Percentiles rank a stretch among this genome's conserved stretches.
Evolutionary conservation across 2,888 invertebrate species (phyloP).

Genomic region (Drosophila demipolita): DNA sequence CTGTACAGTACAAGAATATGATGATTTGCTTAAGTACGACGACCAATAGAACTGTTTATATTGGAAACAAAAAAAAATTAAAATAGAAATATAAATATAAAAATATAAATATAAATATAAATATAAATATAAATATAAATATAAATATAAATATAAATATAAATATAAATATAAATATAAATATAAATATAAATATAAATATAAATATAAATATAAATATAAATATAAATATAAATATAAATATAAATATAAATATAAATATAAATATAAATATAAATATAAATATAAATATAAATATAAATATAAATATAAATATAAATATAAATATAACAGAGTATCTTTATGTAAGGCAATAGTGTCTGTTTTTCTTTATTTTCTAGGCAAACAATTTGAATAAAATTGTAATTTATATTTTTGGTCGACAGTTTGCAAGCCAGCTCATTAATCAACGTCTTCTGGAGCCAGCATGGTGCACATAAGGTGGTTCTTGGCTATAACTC

Average conservation of each 20-base stretch:
- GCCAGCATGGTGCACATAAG: slow-evolving; percentile 34
- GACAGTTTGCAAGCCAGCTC: slow-evolving; percentile 65
- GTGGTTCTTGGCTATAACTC: slow-evolving; percentile 38
- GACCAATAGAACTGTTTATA: not conserved
- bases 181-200: no score
- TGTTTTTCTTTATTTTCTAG: not conserved
- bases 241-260: no score
- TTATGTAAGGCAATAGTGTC: not conserved
- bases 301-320: not conserved
- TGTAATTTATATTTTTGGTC: slow-evolving; percentile 69
- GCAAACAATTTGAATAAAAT: slow-evolving; percentile 70
- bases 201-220: not conserved
- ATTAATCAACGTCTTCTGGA: slow-evolving; percentile 68
- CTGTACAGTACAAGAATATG: slow-evolving; percentile 4
- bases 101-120: no score
- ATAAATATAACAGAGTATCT: not conserved
- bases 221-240: no score
- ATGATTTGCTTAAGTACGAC: not conserved
- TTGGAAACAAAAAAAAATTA: not conserved
- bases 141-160: not conserved
- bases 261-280: no score
- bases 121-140: no score
- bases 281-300: no score
- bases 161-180: no score
- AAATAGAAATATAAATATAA: no score